phyloP scores from a whole-genome alignment of 2,888 invertebrate genomes.

The Andrena camellia region DNA sequence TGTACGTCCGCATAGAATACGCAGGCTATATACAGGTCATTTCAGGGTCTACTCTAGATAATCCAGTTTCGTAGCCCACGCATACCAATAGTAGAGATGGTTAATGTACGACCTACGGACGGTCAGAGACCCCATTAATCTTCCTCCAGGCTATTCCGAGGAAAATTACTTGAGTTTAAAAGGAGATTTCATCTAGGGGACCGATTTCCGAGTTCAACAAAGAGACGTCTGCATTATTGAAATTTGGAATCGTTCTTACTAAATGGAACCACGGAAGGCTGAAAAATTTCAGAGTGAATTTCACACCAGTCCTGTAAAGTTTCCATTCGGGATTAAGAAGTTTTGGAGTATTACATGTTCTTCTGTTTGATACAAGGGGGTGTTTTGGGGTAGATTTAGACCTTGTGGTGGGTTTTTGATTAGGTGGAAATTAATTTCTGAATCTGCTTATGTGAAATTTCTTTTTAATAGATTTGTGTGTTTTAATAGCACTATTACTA shows the following conservation, averaged over 20 bases:
- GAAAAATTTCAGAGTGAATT: not conserved
- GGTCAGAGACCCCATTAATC: conserved; percentile 73
- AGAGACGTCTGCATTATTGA: not conserved
- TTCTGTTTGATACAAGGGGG: not conserved
- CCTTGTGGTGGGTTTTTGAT: too few species aligned
- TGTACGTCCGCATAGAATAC: not conserved
- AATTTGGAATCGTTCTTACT: not conserved
- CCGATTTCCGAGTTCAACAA: not conserved
- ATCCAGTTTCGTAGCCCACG: conserved; percentile 59
- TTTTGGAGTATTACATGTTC: not conserved
- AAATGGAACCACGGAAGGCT: not conserved
- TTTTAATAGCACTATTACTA: too few species aligned
- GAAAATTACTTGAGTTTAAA: conserved; percentile 31
- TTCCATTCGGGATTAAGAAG: not conserved
- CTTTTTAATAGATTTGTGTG: too few species aligned
- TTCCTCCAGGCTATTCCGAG: not conserved
- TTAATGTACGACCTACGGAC: conserved; percentile 53
- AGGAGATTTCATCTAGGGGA: conserved; percentile 34
- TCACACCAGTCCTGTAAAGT: not conserved
- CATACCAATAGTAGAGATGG: conserved; percentile 43
- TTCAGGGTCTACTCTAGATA: conserved; percentile 44
- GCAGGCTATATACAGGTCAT: conserved; percentile 20
- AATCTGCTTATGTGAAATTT: too few species aligned
- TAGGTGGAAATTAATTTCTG: too few species aligned
- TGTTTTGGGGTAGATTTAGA: too few species aligned